Evolutionary conservation across 1,140 invertebrate species (phyloP), one percentile per base, ranked within the genome.

Genomic region (Belonocnema kinseyi): DNA sequence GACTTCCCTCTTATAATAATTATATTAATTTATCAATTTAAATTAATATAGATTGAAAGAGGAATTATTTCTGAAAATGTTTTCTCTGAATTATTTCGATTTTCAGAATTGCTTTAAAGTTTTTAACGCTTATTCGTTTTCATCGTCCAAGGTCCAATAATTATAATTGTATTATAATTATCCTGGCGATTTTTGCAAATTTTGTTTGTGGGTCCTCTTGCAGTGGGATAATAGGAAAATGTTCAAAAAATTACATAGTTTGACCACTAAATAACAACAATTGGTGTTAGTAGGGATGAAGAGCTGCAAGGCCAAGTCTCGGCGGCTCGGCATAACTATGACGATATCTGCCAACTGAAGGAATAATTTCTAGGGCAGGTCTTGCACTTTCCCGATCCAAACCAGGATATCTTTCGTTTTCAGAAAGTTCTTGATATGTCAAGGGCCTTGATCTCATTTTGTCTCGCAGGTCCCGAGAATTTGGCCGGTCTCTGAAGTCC

Each of bases 341-440:
- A 61, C 92, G 88, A 77, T 93, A 93, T 85, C 92, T 89, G 50
- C 89, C 85, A 1, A 89, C 85, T 74, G 87, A 88, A 58, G 88
- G 85, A 7, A 87, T 84, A 19, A 90, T 90, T 82, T 91, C 89
- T 73, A 90, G 80, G 40, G 89, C 79, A 7, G 90, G 85, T 77
- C 92, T 89, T n/a, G 92, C 92, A 51, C 90, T 92, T 17, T 93
- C 93, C 17, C 92, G 90, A 83, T 93, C 93, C 46, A 93, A 82
- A 5, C 92, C 92, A 4, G 93, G 92, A 77, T 92, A 93, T 84
- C 93, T 86, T 77, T 93, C 92, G 76, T 91, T 89, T 14, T 93
- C 92, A 6, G 92, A 89, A 14, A 93, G 83, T 72, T 94, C 93
- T 73, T 92, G 92, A 73, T 93, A 93, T 8, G 85, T 81, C 21